phyloP scores from a whole-genome alignment of 2,888 invertebrate species.

The Caenorhabditis virilis region DNA sequence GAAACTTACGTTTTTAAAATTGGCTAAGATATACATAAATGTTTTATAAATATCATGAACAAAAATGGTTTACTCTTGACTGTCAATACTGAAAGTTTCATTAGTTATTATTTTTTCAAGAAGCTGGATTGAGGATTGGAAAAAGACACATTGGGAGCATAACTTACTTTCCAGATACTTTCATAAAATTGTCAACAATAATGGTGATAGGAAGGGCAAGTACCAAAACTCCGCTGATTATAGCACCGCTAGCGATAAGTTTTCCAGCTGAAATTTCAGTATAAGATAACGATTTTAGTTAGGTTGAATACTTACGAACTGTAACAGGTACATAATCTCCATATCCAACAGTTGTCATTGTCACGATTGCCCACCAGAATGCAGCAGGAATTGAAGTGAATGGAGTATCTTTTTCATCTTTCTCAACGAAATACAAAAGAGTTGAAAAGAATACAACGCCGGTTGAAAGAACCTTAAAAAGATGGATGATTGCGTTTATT shows the following conservation, averaged over 20 bases:
- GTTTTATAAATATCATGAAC: conserved; percentile 1
- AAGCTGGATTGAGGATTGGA: no score
- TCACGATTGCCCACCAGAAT: conserved; percentile 66
- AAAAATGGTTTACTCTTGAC: conserved; percentile 25
- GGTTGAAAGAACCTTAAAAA: conserved; percentile 55
- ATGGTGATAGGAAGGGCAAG: conserved; percentile 67
- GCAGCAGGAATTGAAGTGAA: conserved; percentile 66
- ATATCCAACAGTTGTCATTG: conserved; percentile 65
- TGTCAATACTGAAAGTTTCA: conserved; percentile 45
- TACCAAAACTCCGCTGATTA: conserved; percentile 63
- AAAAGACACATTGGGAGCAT: no score
- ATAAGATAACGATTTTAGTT: not conserved
- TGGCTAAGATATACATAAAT: no score
- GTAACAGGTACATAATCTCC: conserved; percentile 63
- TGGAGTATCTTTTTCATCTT: conserved; percentile 62
- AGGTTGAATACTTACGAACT: conserved; percentile 46
- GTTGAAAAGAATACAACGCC: conserved; percentile 67
- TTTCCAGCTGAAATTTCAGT: conserved; percentile 52
- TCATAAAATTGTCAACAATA: conserved; percentile 68
- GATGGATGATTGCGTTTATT: not conserved
- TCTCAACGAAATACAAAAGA: conserved; percentile 62
- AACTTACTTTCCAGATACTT: conserved; percentile 63
- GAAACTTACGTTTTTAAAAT: no score
- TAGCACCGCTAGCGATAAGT: conserved; percentile 65
- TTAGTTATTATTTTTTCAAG: no score